These are phyloP conservation scores for Canis aureus DNA, from an alignment of 2,113 vertebrate genomes.

Conservation along the genomic window DNA sequence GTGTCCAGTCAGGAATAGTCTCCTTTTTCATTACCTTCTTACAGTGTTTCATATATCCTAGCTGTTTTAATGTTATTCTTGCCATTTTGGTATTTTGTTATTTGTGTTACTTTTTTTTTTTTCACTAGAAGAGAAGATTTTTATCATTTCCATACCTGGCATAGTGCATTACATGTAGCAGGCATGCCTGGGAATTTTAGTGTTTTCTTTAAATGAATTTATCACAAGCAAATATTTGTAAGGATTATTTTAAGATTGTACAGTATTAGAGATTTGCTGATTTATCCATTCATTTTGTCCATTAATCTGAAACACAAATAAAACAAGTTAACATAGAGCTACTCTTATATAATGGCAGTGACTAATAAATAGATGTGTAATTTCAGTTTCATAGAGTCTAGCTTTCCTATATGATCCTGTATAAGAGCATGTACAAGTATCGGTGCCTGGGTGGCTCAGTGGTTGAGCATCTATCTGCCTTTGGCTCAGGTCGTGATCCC, in stretches of 20 bases:
- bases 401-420: neutral
- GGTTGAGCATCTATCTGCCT: too few species aligned
- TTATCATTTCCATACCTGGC: neutral
- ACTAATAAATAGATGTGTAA: slow-evolving; percentile 28
- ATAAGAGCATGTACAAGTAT: neutral
- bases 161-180: neutral
- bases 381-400: neutral
- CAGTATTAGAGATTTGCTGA: neutral
- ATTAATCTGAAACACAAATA: neutral
- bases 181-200: neutral
- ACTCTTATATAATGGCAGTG: neutral
- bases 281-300: neutral
- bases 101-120: neutral
- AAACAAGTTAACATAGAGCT: neutral
- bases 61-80: neutral
- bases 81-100: neutral
- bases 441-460: too few species aligned
- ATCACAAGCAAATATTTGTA: neutral
- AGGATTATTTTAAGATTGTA: neutral
- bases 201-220: neutral
- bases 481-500: too few species aligned
- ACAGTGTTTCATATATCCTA: neutral
- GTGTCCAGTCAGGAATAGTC: neutral
- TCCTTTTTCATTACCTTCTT: neutral
- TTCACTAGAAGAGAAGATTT: neutral